A percentile compares a stretch with the other conserved stretches of the same genome.
Conservation (phyloP, 2,113 vertebrate species). For the Oxyruncus cristatus region DNA sequence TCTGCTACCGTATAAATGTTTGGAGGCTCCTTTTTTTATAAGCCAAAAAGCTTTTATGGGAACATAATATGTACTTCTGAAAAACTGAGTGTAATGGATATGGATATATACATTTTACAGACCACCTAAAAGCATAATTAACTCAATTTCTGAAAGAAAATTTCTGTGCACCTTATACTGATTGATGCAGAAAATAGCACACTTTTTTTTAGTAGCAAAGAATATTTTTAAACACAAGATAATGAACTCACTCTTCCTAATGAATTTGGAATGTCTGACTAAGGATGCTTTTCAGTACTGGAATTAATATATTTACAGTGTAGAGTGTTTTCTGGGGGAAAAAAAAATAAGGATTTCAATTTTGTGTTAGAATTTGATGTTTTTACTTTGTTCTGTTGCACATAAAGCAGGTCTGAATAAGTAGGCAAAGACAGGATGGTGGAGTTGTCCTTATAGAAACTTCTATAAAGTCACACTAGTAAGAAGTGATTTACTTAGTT, state of each 20-base stretch:
- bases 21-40: conserved; percentile 9
- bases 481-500: not conserved
- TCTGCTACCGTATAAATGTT: not conserved
- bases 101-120: not conserved
- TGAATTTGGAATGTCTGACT: not conserved
- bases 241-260: not conserved
- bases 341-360: not conserved
- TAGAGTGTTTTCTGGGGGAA: not conserved
- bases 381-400: not conserved
- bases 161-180: not conserved
- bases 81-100: not conserved
- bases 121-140: not conserved
- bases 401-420: not conserved
- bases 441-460: not conserved
- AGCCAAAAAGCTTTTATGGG: not conserved
- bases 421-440: not conserved
- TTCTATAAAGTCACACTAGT: not conserved
- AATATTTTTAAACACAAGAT: not conserved
- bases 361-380: not conserved
- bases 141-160: not conserved
- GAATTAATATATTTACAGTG: not conserved
- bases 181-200: not conserved
- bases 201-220: not conserved
- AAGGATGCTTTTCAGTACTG: not conserved
- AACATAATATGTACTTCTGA: not conserved